Percentiles rank a stretch among this genome's conserved stretches.
phyloP scores from a whole-genome alignment of 2,888 invertebrate species.

The Parelbella ahira region DNA sequence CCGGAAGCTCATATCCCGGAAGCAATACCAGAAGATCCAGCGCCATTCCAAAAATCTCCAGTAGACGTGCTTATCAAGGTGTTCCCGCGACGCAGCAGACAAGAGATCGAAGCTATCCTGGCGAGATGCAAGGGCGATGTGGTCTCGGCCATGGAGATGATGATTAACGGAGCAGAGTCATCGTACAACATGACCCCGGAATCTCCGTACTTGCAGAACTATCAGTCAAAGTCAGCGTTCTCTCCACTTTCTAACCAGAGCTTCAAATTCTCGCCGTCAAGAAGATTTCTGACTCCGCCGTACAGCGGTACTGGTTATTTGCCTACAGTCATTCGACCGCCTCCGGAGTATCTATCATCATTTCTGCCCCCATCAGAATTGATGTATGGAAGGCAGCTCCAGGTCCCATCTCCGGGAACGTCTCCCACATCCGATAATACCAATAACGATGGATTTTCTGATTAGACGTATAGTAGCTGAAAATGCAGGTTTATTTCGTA shows the following conservation, averaged over 20 bases:
- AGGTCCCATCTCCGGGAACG: conserved; percentile 70
- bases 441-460: conserved; percentile 74
- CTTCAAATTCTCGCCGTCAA: conserved; percentile 84
- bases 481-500: too few species aligned
- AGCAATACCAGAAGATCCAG: conserved; percentile 41
- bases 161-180: conserved; percentile 84
- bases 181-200: conserved; percentile 63
- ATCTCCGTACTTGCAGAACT: conserved; percentile 66
- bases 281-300: conserved; percentile 90
- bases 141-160: conserved; percentile 94
- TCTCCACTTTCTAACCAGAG: conserved; percentile 84
- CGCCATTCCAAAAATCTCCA: conserved; percentile 83
- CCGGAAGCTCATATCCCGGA: conserved; percentile 37
- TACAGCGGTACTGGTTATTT: conserved; percentile 91
- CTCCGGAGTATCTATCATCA: conserved; percentile 70
- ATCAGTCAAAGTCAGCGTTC: conserved; percentile 87
- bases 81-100: conserved; percentile 92
- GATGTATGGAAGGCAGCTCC: conserved; percentile 69
- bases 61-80: conserved; percentile 93
- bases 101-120: conserved; percentile 91
- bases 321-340: conserved; percentile 85
- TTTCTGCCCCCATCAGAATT: conserved; percentile 72
- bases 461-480: conserved; percentile 55
- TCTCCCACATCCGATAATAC: conserved; percentile 76
- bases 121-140: conserved; percentile 93